phyloP scores from a whole-genome alignment of 2,888 invertebrate species.

The Dyspetes luteomarginatus region DNA sequence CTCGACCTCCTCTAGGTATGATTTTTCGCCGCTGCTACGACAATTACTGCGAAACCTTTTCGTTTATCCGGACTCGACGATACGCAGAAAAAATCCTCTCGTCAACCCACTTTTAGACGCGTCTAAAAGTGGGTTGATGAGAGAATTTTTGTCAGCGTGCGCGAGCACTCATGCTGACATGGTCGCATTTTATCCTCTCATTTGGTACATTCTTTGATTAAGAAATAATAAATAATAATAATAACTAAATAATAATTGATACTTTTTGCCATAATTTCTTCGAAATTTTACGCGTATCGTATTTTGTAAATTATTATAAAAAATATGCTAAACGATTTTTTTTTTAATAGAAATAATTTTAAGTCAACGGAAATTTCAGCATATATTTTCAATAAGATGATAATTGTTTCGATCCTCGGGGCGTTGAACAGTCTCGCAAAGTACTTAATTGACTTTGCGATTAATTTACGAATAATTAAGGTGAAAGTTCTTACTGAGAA shows the following conservation, averaged over 20 bases:
- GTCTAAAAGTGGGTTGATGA: conserved; percentile 23
- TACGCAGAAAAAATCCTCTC: conserved; percentile 39
- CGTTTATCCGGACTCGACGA: conserved; percentile 28
- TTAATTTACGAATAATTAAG: conserved; percentile 45
- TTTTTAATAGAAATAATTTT: conserved; percentile 7
- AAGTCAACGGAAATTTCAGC: conserved; percentile 1
- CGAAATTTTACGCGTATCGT: not conserved
- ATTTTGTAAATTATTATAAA: conserved; percentile 22
- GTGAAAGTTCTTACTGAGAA: conserved; percentile 42
- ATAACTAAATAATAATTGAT: conserved; percentile 1
- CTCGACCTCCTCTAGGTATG: not conserved
- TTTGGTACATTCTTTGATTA: not conserved
- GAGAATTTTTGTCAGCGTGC: not conserved
- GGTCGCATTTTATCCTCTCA: not conserved
- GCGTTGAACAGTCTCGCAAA: not conserved
- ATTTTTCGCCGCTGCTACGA: conserved; percentile 32
- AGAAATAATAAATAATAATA: not conserved
- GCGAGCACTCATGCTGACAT: no score
- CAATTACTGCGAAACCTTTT: conserved; percentile 37
- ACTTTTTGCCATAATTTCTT: not conserved
- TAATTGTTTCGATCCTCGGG: not conserved
- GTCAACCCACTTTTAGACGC: conserved; percentile 48
- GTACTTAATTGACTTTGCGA: conserved; percentile 31
- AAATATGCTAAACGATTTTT: not conserved
- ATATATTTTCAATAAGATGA: conserved; percentile 3